Conservation (phyloP, 2,797 vertebrate genomes). For the Poecile montanus region DNA sequence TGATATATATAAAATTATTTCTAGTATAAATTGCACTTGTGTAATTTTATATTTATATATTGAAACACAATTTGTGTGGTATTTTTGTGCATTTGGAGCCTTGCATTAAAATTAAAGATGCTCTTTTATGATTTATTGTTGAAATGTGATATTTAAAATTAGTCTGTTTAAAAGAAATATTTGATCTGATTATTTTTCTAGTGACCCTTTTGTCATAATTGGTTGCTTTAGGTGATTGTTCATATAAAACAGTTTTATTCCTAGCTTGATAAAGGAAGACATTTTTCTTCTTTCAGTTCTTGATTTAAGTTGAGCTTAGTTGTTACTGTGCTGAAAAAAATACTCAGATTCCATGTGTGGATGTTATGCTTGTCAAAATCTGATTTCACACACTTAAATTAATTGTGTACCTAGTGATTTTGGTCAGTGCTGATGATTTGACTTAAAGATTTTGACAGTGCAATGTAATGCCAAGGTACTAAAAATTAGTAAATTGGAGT, state of each 20-base stretch:
- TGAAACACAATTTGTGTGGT: neutral
- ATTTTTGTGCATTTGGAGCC: neutral
- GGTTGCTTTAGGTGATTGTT: neutral
- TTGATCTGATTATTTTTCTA: neutral
- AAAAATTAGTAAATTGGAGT: neutral
- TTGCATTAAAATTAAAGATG: neutral
- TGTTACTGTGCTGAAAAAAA: neutral
- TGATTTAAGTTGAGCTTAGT: neutral
- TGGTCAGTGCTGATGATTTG: neutral
- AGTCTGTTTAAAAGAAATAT: neutral
- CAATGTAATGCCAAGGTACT: neutral
- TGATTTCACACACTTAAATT: neutral
- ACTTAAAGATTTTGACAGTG: neutral
- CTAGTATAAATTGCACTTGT: neutral
- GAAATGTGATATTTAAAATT: neutral
- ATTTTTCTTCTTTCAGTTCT: neutral
- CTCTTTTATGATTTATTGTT: neutral
- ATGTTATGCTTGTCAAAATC: neutral
- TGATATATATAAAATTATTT: neutral
- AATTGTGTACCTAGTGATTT: neutral
- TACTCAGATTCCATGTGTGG: neutral
- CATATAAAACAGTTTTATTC: neutral
- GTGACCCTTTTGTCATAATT: neutral
- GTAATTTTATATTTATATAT: neutral
- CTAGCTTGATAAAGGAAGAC: neutral